Conservation (phyloP, 2,797 vertebrate species). For the Chiloscyllium punctatum region DNA sequence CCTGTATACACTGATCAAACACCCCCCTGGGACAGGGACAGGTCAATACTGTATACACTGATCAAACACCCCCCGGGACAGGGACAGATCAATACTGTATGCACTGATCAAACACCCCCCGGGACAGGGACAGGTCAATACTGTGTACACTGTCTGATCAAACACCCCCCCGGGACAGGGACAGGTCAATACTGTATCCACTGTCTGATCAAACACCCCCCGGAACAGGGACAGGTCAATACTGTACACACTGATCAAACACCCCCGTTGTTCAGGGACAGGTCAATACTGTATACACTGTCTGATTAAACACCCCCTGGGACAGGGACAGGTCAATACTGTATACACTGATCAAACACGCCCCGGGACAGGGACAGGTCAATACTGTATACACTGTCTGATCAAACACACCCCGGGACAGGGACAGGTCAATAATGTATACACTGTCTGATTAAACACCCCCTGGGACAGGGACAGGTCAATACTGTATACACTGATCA, state of each 20-base stretch:
- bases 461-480: constrained; percentile 50
- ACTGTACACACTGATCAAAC: background rate
- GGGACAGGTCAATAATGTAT: constrained; percentile 48
- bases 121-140: constrained; percentile 49
- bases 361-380: constrained; percentile 52
- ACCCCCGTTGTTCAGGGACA: no score
- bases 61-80: no score
- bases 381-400: background rate
- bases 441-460: no score
- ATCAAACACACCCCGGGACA: no score
- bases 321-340: constrained; percentile 48
- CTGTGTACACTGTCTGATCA: background rate
- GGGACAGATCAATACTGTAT: constrained; percentile 48
- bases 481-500: background rate
- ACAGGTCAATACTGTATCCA: constrained; percentile 48
- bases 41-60: constrained; percentile 42
- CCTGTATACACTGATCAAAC: background rate
- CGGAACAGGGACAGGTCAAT: constrained; percentile 50
- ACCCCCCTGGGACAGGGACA: constrained; percentile 45
- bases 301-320: no score
- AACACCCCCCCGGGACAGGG: no score
- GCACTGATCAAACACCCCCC: no score
- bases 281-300: constrained; percentile 42
- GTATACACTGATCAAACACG: background rate
- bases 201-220: no score